phyloP scores from a whole-genome alignment of 2,888 invertebrate genomes.

The Noctua janthina region DNA sequence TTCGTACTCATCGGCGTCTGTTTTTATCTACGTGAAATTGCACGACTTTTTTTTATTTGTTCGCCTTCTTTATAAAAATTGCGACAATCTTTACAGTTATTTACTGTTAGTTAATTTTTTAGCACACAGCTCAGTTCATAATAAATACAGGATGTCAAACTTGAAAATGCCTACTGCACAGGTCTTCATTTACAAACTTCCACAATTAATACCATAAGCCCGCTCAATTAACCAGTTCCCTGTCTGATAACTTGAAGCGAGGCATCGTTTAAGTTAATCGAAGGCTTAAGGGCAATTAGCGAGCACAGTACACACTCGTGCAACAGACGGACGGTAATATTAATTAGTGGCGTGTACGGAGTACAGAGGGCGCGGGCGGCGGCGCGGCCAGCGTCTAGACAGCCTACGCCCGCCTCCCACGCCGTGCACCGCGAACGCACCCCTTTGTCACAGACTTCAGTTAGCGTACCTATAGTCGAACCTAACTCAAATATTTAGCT shows the following conservation, averaged over 20 bases:
- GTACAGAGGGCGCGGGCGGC: slow-evolving; percentile 67
- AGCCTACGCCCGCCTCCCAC: slow-evolving; percentile 68
- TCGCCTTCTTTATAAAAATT: slow-evolving; percentile 3
- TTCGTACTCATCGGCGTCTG: slow-evolving; percentile 41
- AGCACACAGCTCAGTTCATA: not conserved
- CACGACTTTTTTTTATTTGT: not conserved
- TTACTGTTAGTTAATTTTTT: slow-evolving; percentile 4
- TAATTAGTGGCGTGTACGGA: slow-evolving; percentile 76
- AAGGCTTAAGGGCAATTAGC: slow-evolving; percentile 66
- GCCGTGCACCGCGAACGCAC: slow-evolving; percentile 65
- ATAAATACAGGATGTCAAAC: not conserved
- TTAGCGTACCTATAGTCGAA: slow-evolving; percentile 47
- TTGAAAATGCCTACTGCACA: not conserved
- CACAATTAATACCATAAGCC: not conserved
- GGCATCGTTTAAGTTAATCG: slow-evolving; percentile 60
- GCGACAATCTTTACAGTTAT: not conserved
- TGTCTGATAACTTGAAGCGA: slow-evolving; percentile 42
- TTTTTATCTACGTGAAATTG: slow-evolving; percentile 17
- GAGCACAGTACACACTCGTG: slow-evolving; percentile 60
- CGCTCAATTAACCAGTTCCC: slow-evolving; percentile 33
- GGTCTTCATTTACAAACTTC: not conserved
- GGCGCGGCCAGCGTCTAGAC: slow-evolving; percentile 78
- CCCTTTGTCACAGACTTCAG: slow-evolving; percentile 64
- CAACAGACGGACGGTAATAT: slow-evolving; percentile 74
- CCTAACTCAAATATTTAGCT: slow-evolving; percentile 41